These are phyloP conservation scores for Sympetrum striolatum DNA, from an alignment of 2,888 invertebrate genomes.

Conservation along the genomic window DNA sequence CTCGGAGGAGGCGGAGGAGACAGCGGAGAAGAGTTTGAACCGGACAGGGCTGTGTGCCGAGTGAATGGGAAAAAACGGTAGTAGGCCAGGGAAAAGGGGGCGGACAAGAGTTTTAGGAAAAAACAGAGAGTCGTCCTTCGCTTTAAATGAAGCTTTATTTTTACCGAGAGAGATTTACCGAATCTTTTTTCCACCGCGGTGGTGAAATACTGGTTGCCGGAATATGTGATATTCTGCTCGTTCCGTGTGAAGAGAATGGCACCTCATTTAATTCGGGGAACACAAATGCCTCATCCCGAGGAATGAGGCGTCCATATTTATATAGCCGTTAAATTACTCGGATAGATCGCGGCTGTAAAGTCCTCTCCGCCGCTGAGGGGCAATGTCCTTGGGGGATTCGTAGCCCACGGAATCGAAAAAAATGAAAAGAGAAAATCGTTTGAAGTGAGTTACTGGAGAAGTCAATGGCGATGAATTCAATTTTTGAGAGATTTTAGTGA, in stretches of 20 bases:
- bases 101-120: background rate
- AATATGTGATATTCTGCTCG: background rate
- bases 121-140: background rate
- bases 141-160: conserved; percentile 14
- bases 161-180: background rate
- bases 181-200: background rate
- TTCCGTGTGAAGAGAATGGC: background rate
- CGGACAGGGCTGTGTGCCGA: background rate
- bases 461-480: background rate
- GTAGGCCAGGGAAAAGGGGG: background rate
- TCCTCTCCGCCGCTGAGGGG: background rate
- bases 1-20: background rate
- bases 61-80: background rate
- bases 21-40: background rate
- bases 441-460: background rate
- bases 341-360: background rate
- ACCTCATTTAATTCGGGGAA: background rate
- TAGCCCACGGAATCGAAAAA: background rate
- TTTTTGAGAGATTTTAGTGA: background rate
- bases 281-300: background rate
- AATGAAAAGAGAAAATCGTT: background rate
- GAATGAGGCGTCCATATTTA: background rate
- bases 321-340: background rate
- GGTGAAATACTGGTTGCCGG: background rate
- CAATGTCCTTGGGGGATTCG: background rate